phyloP scores from a whole-genome alignment of 2,113 vertebrate genomes.

The Hemichromis elongatus region DNA sequence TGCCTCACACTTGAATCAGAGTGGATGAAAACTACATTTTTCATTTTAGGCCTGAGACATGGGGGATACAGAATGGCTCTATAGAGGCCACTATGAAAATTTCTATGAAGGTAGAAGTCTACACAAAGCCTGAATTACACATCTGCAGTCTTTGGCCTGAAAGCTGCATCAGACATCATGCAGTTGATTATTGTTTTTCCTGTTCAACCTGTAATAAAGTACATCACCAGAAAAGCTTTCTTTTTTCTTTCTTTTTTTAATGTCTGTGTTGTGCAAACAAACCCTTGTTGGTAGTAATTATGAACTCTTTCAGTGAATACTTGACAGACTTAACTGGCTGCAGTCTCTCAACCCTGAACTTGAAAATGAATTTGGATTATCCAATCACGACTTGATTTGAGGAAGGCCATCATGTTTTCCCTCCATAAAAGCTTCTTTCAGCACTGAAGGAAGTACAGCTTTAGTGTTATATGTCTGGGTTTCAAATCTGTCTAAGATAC shows the following conservation, averaged over 20 bases:
- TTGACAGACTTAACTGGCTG: background rate
- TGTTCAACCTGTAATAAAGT: background rate
- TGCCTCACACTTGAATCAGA: background rate
- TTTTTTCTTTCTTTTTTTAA: background rate
- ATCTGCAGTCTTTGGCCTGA: background rate
- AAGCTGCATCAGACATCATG: background rate
- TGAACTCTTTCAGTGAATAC: background rate
- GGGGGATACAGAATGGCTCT: background rate
- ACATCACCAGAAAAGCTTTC: background rate
- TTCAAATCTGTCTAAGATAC: background rate
- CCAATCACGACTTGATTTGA: background rate
- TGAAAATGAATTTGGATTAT: background rate
- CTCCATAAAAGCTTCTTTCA: background rate
- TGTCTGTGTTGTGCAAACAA: slow-evolving; percentile 11
- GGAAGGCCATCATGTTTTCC: background rate
- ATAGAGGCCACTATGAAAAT: background rate
- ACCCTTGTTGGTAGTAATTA: slow-evolving; percentile 1
- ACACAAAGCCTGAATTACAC: background rate
- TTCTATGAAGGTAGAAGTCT: background rate
- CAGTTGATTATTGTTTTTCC: slow-evolving; percentile 13
- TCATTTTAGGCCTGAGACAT: background rate
- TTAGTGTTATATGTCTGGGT: slow-evolving; percentile 1
- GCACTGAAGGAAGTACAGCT: background rate
- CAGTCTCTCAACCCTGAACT: background rate
- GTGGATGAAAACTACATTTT: background rate